phyloP scores from a whole-genome alignment of 2,888 invertebrate species.

The Eremobia ochroleuca region DNA sequence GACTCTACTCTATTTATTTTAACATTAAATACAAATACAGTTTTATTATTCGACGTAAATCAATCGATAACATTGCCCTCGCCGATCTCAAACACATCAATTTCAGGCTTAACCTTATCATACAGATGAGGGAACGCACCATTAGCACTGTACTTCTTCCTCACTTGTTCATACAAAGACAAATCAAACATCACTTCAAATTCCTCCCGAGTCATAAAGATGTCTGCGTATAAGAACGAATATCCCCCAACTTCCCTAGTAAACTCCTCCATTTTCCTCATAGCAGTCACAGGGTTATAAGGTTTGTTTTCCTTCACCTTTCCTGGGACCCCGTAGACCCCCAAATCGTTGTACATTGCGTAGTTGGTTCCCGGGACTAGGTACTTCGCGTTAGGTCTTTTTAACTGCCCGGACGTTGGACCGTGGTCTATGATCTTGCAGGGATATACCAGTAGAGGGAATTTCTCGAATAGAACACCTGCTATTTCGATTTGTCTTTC shows the following conservation, averaged over 20 bases:
- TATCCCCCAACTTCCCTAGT: constrained; percentile 93
- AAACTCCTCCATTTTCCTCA: constrained; percentile 93
- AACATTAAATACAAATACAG: not conserved
- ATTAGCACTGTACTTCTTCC: constrained; percentile 91
- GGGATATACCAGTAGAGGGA: constrained; percentile 93
- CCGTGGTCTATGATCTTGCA: constrained; percentile 93
- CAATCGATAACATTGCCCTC: constrained; percentile 77
- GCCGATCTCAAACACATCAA: constrained; percentile 92
- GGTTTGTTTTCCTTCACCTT: constrained; percentile 91
- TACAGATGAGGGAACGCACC: constrained; percentile 92
- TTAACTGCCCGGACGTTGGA: constrained; percentile 90
- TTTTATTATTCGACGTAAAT: constrained; percentile 17
- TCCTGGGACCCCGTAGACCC: constrained; percentile 93
- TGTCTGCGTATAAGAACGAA: constrained; percentile 93
- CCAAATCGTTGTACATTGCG: constrained; percentile 94
- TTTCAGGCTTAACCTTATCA: constrained; percentile 93
- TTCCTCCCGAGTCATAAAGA: constrained; percentile 92
- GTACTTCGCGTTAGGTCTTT: constrained; percentile 90
- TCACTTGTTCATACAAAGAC: constrained; percentile 91
- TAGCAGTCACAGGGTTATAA: constrained; percentile 92
- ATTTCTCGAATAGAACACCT: constrained; percentile 92
- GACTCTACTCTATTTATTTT: too few species aligned
- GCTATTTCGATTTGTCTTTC: constrained; percentile 92
- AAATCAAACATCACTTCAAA: constrained; percentile 94
- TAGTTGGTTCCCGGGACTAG: constrained; percentile 92